Evolutionary conservation across 2,113 vertebrate genomes (phyloP), one percentile per base, ranked within the genome.

Genomic region (Lampris incognitus): DNA sequence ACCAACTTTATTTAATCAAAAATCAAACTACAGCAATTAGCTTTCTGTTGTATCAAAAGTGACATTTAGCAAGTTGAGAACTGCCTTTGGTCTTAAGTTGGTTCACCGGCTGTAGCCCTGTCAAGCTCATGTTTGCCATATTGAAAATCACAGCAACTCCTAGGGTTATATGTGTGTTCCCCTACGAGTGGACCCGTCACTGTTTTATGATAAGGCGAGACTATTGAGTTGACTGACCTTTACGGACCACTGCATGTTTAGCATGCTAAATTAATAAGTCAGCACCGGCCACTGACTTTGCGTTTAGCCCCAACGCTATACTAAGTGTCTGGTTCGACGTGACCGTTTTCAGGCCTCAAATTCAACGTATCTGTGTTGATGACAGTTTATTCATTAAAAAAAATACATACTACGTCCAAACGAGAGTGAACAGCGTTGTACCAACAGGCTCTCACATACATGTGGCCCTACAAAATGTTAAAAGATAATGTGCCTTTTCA

Each of bases 371-470:
- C 59, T 61, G 64, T 86, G 85, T 90, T 85, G 85, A 91, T 93
- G 93, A 94, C 93, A 94, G 86, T 90, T 89, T 93, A 90, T 83
- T 92, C 72, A 71, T 69, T 79, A 81, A 85, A 83, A 87, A 83
- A 70, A 89, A 36, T 38, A 6, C 10, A 37, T 36, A 49, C 38
- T 39, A 48, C 54, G 66, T 76, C 59, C 65, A 52, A 36, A 57
- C 82, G 59, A 60, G 69, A 66, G 66, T 66, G 58, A 65, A 9
- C 41, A 10, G 41, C 11, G 65, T 51, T 24, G 50, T 68, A 60
- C n/a, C 13, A 5, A 54, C 13, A 54, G n/a, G 4, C 51, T 13
- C 51, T 54, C 51, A 54, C n/a, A 11, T 5, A 13, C 44, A 68
- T 1, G 6, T 10, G 56, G 5, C 10, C 38, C 0, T 2, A 6